Conservation (phyloP, 2,888 invertebrate genomes). For the Yponomeuta cagnagella region DNA sequence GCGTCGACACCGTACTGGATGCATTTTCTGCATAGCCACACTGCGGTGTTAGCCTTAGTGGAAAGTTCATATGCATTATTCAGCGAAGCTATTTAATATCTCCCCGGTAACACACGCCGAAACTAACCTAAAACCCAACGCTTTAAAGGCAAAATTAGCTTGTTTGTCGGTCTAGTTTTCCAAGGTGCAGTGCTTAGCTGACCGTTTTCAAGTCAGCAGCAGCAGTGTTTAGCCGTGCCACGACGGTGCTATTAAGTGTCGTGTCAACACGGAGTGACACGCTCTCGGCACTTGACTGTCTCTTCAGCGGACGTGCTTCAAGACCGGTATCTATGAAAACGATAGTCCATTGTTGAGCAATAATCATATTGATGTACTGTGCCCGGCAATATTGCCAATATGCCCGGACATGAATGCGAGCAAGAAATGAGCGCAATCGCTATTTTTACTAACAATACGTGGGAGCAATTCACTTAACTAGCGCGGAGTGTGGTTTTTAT, state of each 20-base stretch:
- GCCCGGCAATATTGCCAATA: too few species aligned
- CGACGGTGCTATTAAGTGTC: not conserved
- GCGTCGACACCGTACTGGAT: not conserved
- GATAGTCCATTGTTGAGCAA: too few species aligned
- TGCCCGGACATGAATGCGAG: too few species aligned
- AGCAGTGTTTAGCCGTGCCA: not conserved
- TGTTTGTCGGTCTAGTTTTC: not conserved
- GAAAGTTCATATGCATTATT: conserved; percentile 10
- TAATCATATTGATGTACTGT: too few species aligned
- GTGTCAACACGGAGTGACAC: not conserved
- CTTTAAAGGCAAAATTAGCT: not conserved
- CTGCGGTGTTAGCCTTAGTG: conserved; percentile 3
- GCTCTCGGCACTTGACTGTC: not conserved
- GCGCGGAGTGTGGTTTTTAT: too few species aligned
- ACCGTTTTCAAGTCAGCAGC: not conserved
- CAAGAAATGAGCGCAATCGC: too few species aligned
- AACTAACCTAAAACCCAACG: not conserved
- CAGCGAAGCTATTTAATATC: not conserved
- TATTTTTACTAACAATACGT: too few species aligned
- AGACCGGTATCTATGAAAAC: not conserved
- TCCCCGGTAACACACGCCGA: not conserved
- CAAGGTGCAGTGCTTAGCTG: not conserved
- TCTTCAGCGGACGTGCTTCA: not conserved
- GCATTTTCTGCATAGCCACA: conserved; percentile 4
- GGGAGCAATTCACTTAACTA: too few species aligned